These are phyloP conservation scores for Chrosomus eos DNA, from an alignment of 2,797 vertebrate species.

Conservation along the genomic window DNA sequence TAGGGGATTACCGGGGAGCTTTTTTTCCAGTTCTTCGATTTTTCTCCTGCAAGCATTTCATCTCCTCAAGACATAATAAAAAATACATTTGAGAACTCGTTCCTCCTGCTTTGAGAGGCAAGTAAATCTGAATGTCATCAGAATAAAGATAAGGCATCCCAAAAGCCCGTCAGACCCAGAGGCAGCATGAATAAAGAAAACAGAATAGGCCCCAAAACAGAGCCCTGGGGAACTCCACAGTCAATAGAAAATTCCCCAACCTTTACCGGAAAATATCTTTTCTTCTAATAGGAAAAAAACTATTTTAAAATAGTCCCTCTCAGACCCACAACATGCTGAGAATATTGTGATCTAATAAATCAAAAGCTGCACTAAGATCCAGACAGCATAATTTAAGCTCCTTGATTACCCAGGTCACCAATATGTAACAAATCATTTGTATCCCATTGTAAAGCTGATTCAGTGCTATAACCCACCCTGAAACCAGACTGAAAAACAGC, in stretches of 20 bases:
- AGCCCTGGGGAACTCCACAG: neutral
- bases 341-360: neutral
- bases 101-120: too few species aligned
- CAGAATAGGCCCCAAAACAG: neutral
- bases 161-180: neutral
- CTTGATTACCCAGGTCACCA: neutral
- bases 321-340: too few species aligned
- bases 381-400: neutral
- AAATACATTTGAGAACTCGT: neutral
- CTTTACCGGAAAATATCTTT: neutral
- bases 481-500: neutral
- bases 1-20: neutral
- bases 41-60: too few species aligned
- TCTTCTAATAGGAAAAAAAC: neutral
- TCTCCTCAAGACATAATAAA: too few species aligned
- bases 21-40: neutral
- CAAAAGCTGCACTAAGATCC: neutral
- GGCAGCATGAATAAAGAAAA: neutral
- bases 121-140: too few species aligned
- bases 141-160: too few species aligned
- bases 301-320: neutral
- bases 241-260: neutral
- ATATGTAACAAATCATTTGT: neutral
- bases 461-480: neutral
- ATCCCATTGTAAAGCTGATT: neutral